Evolutionary conservation across 2,888 invertebrate genomes (phyloP), one percentile per base, ranked within the genome.

Genomic region (Xylophagus ater): DNA sequence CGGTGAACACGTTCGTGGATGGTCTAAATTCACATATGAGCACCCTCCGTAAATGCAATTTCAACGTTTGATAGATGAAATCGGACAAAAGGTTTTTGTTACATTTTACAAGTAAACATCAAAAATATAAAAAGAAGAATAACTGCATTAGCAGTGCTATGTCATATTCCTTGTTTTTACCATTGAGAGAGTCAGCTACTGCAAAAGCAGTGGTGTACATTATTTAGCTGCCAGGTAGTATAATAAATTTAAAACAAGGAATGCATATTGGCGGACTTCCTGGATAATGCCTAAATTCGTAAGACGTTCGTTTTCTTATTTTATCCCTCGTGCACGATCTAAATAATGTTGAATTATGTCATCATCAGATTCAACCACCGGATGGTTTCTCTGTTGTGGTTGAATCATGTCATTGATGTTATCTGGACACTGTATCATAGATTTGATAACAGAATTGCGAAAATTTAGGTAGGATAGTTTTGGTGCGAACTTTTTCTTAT

Each of bases 371-470:
- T 32, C 32, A 33, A 33, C 21, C 12, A 33, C 23, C 33, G 31
- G 31, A 31, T 18, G 31, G 31, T 31, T 31, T 18, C n/a, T 18
- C 31, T 33, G 33, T 32, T 32, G 32, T 32, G 32, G 13, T 18
- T 32, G 33, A 33, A 33, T 33, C 33, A 33, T 33, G 21, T 21
- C 21, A 12, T n/a, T 33, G 12, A 33, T 33, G 14, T 33, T 33
- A 33, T 13, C 33, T 33, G 33, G 31, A 21, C 21, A 33, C 21
- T 31, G 31, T 31, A 31, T 33, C 33, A 21, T 33, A 33, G 33
- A 33, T 13, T 33, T 33, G 21, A 33, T 33, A 4, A 18, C 18
- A 31, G 19, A 18, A 10, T 32, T 32, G 32, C 19, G 18, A 19
- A 32, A 32, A 32, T 19, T 20, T 32, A 32, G 32, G 13, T 32